Evolutionary conservation across 1,140 invertebrate species (phyloP), one percentile per base, ranked within the genome.

Genomic region (Arctopsyche grandis): DNA sequence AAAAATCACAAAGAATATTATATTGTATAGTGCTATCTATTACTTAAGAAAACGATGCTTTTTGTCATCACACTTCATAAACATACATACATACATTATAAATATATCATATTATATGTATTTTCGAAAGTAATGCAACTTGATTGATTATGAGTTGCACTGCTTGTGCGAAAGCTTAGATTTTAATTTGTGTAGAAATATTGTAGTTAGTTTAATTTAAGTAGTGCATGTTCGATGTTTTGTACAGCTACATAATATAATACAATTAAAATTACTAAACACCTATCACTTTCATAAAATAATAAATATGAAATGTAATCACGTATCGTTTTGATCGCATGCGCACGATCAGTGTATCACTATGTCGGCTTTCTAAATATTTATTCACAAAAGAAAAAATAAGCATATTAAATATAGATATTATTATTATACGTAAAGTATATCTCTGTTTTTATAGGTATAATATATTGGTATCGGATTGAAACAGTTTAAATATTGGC

Each of bases 241-340:
- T 52, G 29, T 38, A 38, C 29, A 38, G 29, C 29, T 38, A 38
- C n/a, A n/a, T n/a, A 52, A 16, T 52, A 52, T 52, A 3, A 52
- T 52, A 52, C 16, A 52, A 14, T 5, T 52, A 14, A 52, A 14
- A 14, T 52, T 52, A 52, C 12, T 46, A 52, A 14, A 14, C 16
- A 38, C 29, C n/a, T n/a, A n/a, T 38, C 29, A 38, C 29, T 38
- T 38, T 38, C 29, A 1, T 38, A 38, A 38, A 52, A 52, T 52
- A 12, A 52, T 5, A 52, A 52, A 4, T 4, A 38, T 4, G 12
- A 5, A 52, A 14, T 52, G 16, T 14, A 44, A 74, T 76, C 74
- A 76, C 74, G 74, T 76, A 76, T 76, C 74, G 74, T 63, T 76
- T 63, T 76, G 52, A 38, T n/a, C 74, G 74, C 74, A 76, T 76